phyloP scores from a whole-genome alignment of 1,140 invertebrate genomes.

The Cotesia vestalis region DNA sequence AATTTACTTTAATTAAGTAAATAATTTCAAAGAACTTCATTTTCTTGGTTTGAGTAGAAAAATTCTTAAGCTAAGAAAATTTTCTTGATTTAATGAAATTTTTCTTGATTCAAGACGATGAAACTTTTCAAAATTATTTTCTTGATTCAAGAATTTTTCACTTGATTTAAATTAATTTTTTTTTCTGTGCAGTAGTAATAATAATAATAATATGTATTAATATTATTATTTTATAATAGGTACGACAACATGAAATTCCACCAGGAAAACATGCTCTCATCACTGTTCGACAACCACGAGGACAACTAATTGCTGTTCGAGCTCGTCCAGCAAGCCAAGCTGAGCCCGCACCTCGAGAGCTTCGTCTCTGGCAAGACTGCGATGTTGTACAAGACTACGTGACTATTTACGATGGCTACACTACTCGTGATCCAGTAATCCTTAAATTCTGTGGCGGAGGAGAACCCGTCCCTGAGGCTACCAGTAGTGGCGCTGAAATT shows the following conservation, averaged over 20 bases:
- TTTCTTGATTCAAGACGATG: no score
- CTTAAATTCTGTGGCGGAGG: constrained; percentile 90
- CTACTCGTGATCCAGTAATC: constrained; percentile 85
- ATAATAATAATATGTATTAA: background rate
- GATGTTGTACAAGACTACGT: constrained; percentile 88
- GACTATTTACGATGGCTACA: constrained; percentile 90
- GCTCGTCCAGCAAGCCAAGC: constrained; percentile 57
- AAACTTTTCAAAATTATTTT: no score
- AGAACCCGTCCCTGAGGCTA: constrained; percentile 80
- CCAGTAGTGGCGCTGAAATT: constrained; percentile 85
- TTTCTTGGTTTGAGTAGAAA: no score
- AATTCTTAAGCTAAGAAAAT: no score
- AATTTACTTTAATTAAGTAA: no score
- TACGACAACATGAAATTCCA: constrained; percentile 78
- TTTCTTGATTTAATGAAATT: no score
- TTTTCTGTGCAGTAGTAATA: background rate
- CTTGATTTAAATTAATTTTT: no score
- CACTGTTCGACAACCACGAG: constrained; percentile 81
- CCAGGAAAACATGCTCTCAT: constrained; percentile 85
- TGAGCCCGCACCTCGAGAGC: constrained; percentile 62
- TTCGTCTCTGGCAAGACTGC: constrained; percentile 80
- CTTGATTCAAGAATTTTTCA: no score
- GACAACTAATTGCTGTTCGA: constrained; percentile 82
- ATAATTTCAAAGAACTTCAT: no score
- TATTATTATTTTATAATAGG: constrained; percentile 41